phyloP scores from a whole-genome alignment of 2,888 invertebrate genomes.

The Anodontia alba region DNA sequence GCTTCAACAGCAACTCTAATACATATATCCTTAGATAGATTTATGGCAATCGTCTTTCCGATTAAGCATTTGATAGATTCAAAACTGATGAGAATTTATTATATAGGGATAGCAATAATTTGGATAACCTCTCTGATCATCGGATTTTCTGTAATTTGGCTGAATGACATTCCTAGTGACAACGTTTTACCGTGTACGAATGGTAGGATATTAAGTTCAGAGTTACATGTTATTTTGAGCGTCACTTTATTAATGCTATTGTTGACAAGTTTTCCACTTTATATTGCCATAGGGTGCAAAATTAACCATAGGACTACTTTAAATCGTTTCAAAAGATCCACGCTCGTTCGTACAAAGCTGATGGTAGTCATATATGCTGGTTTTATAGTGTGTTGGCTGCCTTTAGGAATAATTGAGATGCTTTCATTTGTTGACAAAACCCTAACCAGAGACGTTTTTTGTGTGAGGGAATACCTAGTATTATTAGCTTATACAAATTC shows the following conservation, averaged over 20 bases:
- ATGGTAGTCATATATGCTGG: not conserved
- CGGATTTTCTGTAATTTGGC: not conserved
- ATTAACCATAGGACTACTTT: not conserved
- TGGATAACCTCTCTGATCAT: not conserved
- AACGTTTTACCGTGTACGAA: not conserved
- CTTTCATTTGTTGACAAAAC: not conserved
- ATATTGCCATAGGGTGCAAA: not conserved
- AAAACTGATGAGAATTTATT: not conserved
- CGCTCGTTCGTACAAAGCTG: not conserved
- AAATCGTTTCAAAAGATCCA: not conserved
- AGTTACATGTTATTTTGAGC: not conserved
- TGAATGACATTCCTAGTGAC: not conserved
- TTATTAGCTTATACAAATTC: not conserved
- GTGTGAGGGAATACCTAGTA: not conserved
- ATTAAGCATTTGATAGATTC: not conserved
- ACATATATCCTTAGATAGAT: conserved; percentile 2
- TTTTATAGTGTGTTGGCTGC: not conserved
- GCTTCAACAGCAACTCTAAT: not conserved
- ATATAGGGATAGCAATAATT: not conserved
- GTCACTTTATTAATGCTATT: not conserved
- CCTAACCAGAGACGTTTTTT: not conserved
- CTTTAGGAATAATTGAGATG: not conserved
- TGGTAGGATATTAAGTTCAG: not conserved
- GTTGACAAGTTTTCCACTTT: not conserved
- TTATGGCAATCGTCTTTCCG: not conserved